Base-by-base conservation (phyloP, 2,888 invertebrate species). In the Drosophila meridiana region DNA sequence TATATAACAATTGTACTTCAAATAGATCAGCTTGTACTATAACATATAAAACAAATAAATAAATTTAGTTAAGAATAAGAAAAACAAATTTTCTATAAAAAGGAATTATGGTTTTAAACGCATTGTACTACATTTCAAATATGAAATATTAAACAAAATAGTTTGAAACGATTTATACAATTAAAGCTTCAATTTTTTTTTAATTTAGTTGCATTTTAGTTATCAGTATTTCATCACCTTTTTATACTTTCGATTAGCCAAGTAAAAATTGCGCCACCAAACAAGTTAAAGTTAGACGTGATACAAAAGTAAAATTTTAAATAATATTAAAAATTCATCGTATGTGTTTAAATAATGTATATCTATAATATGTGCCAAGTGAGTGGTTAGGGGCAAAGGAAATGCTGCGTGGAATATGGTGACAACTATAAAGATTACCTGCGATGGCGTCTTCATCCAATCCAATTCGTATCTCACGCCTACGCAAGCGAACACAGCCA, bases 391-490 rank as follows among this genome's bases (percentile, higher is more conserved):
- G 60, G 34, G 53, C 50, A 38, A 42, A 61, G 62, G 86, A 66
- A 69, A 83, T 80, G 85, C 71, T 66, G 32, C 52, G 28, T 65
- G 63, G 78, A 92, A 80, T 78, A 93, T 93, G 93, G 93, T 93
- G 89, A 93, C 93, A 87, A 93, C 92, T 91, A 93, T 93, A 70
- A 93, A 93, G 87, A 93, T 93, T 83, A 93, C 93, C 75, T 93
- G 93, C 87, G 93, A 93, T 90, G 93, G 93, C 68, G 93, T 93
- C 50, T 93, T 93, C 85, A 93, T 93, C 87, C 93, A 93, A 90
- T 91, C 92, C 69, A 93, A 93, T 81, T 92, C 93, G 38, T 92
- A 90, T 90, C 83, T 92, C 53, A 88, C 91, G 70, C 86, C 92
- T 30, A 78, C 87, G 36, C 69, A 80, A 80, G 28, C 78, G 52